A percentile compares a stretch with the other conserved stretches of the same genome.
Evolutionary conservation across 2,113 vertebrate species (phyloP).

Genomic region (Phyllopteryx taeniolatus): DNA sequence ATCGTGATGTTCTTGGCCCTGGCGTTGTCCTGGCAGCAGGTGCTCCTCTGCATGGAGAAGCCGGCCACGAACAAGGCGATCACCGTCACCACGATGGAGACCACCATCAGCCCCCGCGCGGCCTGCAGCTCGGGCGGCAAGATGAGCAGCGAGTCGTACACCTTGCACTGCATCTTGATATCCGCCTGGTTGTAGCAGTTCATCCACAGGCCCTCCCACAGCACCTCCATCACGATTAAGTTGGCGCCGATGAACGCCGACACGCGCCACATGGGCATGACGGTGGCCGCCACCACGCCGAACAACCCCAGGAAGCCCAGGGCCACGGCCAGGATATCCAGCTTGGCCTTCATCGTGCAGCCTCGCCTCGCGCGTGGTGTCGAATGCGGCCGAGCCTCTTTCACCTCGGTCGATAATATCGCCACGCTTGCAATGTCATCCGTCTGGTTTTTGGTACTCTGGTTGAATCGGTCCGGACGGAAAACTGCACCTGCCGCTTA

Average conservation of each 20-base stretch:
- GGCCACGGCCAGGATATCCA: slow-evolving; percentile 75
- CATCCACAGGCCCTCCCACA: slow-evolving; percentile 94
- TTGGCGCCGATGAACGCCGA: slow-evolving; percentile 83
- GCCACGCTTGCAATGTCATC: slow-evolving; percentile 28
- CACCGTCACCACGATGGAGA: slow-evolving; percentile 70
- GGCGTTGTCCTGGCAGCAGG: slow-evolving; percentile 39
- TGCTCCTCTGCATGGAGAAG: slow-evolving; percentile 64
- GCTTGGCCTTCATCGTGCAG: slow-evolving; percentile 49
- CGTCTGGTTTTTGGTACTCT: slow-evolving; percentile 38
- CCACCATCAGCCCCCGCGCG: slow-evolving; percentile 80
- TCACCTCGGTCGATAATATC: background rate
- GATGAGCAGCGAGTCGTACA: slow-evolving; percentile 79
- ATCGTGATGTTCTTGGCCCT: slow-evolving; percentile 61
- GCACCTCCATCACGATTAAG: slow-evolving; percentile 73
- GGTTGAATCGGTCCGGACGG: too few species aligned
- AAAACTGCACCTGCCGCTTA: background rate
- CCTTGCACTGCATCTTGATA: slow-evolving; percentile 82
- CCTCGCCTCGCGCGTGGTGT: background rate
- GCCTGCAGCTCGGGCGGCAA: slow-evolving; percentile 78
- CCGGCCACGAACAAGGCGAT: slow-evolving; percentile 59
- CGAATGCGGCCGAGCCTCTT: background rate
- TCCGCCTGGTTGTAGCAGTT: slow-evolving; percentile 79
- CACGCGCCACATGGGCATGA: slow-evolving; percentile 88
- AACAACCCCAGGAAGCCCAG: slow-evolving; percentile 77
- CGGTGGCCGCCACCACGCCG: slow-evolving; percentile 76